A percentile compares a stretch with the other conserved stretches of the same genome.
Evolutionary conservation across 1,140 invertebrate species (phyloP).

Genomic region (Sycophila sp.): DNA sequence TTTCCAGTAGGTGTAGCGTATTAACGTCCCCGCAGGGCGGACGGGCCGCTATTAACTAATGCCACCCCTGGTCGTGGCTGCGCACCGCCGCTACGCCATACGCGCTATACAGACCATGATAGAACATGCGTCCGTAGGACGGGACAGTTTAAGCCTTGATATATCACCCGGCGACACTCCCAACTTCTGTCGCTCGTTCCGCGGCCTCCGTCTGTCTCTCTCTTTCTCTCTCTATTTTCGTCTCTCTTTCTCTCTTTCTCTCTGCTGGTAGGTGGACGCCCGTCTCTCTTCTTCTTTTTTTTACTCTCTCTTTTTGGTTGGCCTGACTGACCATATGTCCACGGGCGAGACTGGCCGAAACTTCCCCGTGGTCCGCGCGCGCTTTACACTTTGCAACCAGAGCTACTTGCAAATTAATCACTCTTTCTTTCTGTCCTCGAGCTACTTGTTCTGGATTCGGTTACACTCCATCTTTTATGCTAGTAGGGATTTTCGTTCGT

Average conservation of each 20-base stretch:
- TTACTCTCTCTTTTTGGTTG: neutral
- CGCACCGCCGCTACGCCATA: constrained; percentile 51
- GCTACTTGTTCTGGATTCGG: too few species aligned
- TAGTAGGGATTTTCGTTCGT: too few species aligned
- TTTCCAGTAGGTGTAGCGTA: constrained; percentile 54
- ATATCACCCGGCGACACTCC: constrained; percentile 66
- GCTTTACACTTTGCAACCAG: constrained; percentile 23
- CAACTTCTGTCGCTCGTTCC: constrained; percentile 67
- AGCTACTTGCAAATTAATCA: constrained; percentile 27
- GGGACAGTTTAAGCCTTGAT: constrained; percentile 68
- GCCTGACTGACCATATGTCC: constrained; percentile 64
- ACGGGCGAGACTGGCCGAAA: constrained; percentile 32
- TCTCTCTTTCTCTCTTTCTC: constrained; percentile 50
- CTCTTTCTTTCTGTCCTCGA: neutral
- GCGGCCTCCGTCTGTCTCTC: constrained; percentile 20
- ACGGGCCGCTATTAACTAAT: constrained; percentile 63
- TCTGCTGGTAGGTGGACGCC: too few species aligned
- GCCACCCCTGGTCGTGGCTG: constrained; percentile 48
- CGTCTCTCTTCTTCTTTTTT: neutral
- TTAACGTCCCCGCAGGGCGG: constrained; percentile 55
- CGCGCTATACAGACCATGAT: constrained; percentile 54
- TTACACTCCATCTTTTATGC: too few species aligned
- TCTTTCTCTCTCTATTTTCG: neutral
- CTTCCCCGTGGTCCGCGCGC: neutral
- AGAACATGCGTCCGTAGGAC: constrained; percentile 56